Percentiles rank a stretch among this genome's conserved stretches.
These are phyloP conservation scores for Bovichtus diacanthus DNA, from an alignment of 2,797 vertebrate genomes.

Conservation along the genomic window DNA sequence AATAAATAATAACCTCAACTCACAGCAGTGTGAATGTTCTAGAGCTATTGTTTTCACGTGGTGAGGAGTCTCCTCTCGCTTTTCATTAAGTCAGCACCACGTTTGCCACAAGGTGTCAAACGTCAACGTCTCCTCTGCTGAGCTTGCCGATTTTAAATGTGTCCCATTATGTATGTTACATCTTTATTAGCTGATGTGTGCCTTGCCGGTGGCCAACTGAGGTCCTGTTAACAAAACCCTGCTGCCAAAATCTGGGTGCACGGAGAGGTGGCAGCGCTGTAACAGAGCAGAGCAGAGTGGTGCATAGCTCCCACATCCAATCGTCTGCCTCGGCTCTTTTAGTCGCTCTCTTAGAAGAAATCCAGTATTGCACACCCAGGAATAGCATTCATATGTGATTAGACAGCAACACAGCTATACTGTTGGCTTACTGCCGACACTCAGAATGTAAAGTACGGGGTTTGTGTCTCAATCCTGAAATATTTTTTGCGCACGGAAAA, in stretches of 20 bases:
- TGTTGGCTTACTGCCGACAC: neutral
- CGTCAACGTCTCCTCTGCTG: slow-evolving; percentile 61
- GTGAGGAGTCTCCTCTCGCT: slow-evolving; percentile 48
- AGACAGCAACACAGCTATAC: slow-evolving; percentile 5
- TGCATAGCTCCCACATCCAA: slow-evolving; percentile 45
- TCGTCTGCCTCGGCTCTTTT: slow-evolving; percentile 42
- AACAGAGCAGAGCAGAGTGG: slow-evolving; percentile 33
- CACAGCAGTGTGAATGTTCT: slow-evolving; percentile 5
- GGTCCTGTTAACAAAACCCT: slow-evolving; percentile 67
- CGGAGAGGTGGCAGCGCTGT: slow-evolving; percentile 24
- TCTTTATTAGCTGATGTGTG: slow-evolving; percentile 78
- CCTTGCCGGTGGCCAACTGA: slow-evolving; percentile 64
- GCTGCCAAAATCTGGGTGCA: slow-evolving; percentile 52
- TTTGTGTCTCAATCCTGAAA: no score
- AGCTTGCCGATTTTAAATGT: slow-evolving; percentile 71
- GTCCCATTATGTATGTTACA: slow-evolving; percentile 68
- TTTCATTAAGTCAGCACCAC: slow-evolving; percentile 35
- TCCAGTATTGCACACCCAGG: slow-evolving; percentile 21
- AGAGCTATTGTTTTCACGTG: slow-evolving; percentile 8
- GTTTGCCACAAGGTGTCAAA: slow-evolving; percentile 66
- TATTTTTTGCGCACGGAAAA: no score
- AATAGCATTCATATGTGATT: slow-evolving; percentile 40
- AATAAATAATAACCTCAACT: neutral
- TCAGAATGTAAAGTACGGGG: no score
- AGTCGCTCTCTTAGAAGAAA: slow-evolving; percentile 23